These are phyloP conservation scores for Synaphobranchus kaupii DNA, from an alignment of 2,797 vertebrate genomes.

Conservation along the genomic window DNA sequence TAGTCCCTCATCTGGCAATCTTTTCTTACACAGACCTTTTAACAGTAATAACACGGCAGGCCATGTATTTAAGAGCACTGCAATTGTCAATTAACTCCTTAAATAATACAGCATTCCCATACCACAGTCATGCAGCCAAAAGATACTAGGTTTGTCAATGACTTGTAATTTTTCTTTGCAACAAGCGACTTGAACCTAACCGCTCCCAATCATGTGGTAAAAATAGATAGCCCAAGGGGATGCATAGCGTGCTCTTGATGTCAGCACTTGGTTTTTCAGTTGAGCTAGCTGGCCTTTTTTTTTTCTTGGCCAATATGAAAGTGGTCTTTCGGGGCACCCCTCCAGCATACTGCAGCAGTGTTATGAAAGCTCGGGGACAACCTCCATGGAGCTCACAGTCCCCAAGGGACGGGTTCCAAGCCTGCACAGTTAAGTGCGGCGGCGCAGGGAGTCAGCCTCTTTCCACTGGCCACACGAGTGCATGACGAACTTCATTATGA, in stretches of 20 bases:
- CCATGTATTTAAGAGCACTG: conserved; percentile 74
- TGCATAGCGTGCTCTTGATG: conserved; percentile 61
- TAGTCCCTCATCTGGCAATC: conserved; percentile 63
- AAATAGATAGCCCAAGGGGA: conserved; percentile 69
- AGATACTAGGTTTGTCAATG: conserved; percentile 70
- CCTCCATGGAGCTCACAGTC: neutral
- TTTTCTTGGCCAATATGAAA: conserved; percentile 57
- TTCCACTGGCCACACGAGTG: neutral
- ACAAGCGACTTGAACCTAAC: conserved; percentile 69
- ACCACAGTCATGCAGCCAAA: conserved; percentile 72
- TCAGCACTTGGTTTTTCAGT: conserved; percentile 70
- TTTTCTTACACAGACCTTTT: conserved; percentile 54
- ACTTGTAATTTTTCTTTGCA: conserved; percentile 70
- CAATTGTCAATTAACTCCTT: conserved; percentile 75
- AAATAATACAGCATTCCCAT: conserved; percentile 77
- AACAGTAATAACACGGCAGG: conserved; percentile 71
- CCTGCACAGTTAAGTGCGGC: conserved; percentile 27
- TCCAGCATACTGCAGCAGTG: conserved; percentile 23
- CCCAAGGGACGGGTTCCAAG: conserved; percentile 42
- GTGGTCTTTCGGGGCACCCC: conserved; percentile 62
- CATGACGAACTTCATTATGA: neutral
- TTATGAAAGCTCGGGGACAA: neutral
- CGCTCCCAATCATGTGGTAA: conserved; percentile 75
- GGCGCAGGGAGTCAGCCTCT: conserved; percentile 5
- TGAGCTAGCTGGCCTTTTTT: conserved; percentile 44